Evolutionary conservation across 2,888 invertebrate genomes (phyloP).

Genomic region (Yponomeuta malinellus): DNA sequence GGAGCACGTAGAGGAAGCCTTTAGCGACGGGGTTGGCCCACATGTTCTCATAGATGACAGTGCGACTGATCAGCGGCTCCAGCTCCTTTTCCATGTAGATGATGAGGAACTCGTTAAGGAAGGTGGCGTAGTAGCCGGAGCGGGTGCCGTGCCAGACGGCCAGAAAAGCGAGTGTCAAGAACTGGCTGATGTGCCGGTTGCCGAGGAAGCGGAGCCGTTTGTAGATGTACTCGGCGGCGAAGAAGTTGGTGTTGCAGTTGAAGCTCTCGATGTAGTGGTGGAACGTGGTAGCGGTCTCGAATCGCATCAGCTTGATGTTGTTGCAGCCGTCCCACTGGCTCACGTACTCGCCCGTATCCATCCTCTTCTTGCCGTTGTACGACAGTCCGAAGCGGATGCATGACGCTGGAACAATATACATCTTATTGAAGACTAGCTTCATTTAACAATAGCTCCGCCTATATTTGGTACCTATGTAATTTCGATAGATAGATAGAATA

Average conservation of each 20-base stretch:
- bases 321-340: slow-evolving; percentile 90
- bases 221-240: slow-evolving; percentile 95
- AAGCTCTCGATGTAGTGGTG: slow-evolving; percentile 93
- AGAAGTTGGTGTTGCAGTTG: slow-evolving; percentile 96
- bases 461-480: no score
- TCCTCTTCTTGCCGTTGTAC: slow-evolving; percentile 84
- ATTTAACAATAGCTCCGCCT: no score
- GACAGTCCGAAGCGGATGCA: slow-evolving; percentile 84
- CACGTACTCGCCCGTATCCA: slow-evolving; percentile 36
- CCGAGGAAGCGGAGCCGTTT: slow-evolving; percentile 94
- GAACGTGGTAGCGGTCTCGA: slow-evolving; percentile 90
- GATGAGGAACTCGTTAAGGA: slow-evolving; percentile 92
- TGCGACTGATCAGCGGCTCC: slow-evolving; percentile 71
- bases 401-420: slow-evolving; percentile 47
- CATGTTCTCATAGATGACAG: slow-evolving; percentile 60
- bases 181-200: slow-evolving; percentile 87
- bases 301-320: slow-evolving; percentile 88
- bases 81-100: slow-evolving; percentile 90
- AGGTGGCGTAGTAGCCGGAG: slow-evolving; percentile 94
- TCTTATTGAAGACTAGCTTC: background rate
- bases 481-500: no score
- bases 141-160: slow-evolving; percentile 98
- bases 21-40: slow-evolving; percentile 53
- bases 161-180: slow-evolving; percentile 87
- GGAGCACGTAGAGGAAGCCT: slow-evolving; percentile 70